These are phyloP conservation scores for Drosophila paramelanica DNA, from an alignment of 2,888 invertebrate genomes.

Conservation along the genomic window DNA sequence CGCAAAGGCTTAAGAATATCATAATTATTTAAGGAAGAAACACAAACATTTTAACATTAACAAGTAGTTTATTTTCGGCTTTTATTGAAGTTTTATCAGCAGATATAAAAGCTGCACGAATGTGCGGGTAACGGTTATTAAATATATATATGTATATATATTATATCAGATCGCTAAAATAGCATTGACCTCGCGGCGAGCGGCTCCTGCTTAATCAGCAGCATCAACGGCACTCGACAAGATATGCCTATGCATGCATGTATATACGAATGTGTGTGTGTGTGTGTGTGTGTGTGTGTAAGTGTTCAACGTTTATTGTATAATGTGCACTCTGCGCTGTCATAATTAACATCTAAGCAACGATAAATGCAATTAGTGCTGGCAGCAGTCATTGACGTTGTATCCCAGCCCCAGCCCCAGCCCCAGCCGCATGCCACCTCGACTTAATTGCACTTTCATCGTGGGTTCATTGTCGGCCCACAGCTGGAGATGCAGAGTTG, in stretches of 20 bases:
- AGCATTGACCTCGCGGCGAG: conserved; percentile 56
- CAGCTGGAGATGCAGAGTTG: conserved; percentile 13
- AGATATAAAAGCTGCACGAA: conserved; percentile 15
- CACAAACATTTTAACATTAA: no score
- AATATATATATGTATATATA: conserved; percentile 11
- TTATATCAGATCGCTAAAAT: conserved; percentile 47
- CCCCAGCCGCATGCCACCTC: conserved; percentile 29
- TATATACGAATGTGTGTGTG: background rate
- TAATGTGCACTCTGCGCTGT: conserved; percentile 60
- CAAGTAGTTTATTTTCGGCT: background rate
- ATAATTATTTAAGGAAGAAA: no score
- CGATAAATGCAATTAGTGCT: conserved; percentile 76
- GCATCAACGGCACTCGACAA: conserved; percentile 22
- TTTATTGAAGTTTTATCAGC: conserved; percentile 30
- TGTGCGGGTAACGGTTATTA: conserved; percentile 30
- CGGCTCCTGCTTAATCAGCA: conserved; percentile 49
- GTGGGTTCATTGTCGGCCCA: conserved; percentile 69
- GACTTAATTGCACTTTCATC: conserved; percentile 74
- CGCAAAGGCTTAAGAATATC: no score
- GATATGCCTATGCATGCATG: conserved; percentile 11
- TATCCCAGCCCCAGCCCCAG: conserved; percentile 8
- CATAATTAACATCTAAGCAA: conserved; percentile 74
- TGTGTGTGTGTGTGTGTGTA: conserved; percentile 11
- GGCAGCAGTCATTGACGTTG: conserved; percentile 55
- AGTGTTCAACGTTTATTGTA: conserved; percentile 40